Percentiles rank a stretch among this genome's conserved stretches.
phyloP scores from a whole-genome alignment of 2,113 vertebrate genomes.

The Uria aalge region DNA sequence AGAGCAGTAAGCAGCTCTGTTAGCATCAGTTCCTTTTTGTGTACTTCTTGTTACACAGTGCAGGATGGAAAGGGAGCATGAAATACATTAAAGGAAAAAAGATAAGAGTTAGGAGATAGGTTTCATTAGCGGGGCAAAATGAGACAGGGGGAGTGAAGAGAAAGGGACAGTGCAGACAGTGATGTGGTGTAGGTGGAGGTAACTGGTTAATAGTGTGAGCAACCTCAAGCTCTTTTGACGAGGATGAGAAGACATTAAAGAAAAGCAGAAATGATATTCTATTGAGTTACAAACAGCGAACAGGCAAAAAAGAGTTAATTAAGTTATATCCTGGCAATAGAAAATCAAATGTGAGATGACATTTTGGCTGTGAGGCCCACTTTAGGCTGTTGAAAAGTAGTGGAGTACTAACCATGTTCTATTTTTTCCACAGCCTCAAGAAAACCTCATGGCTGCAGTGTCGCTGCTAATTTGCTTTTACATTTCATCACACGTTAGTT shows the following conservation, averaged over 20 bases:
- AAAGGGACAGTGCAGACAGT: neutral
- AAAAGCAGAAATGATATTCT: neutral
- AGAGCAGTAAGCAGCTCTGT: neutral
- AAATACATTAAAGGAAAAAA: neutral
- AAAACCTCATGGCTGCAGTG: constrained; percentile 39
- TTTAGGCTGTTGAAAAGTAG: constrained; percentile 56
- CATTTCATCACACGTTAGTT: constrained; percentile 31
- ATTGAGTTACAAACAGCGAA: neutral
- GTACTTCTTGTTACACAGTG: neutral
- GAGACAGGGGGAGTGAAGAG: neutral
- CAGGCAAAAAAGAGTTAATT: constrained; percentile 33
- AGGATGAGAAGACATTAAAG: neutral
- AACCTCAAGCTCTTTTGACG: neutral
- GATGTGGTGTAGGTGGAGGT: neutral
- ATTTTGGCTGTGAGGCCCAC: constrained; percentile 48
- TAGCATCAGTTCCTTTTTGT: neutral
- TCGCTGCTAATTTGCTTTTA: constrained; percentile 57
- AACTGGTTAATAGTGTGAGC: neutral
- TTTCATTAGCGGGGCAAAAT: neutral
- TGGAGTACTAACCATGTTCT: constrained; percentile 47
- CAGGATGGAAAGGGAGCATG: neutral
- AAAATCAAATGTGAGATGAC: constrained; percentile 51
- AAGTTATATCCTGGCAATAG: neutral
- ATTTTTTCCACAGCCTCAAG: constrained; percentile 57
- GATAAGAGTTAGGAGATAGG: neutral